Evolutionary conservation across 2,888 invertebrate species (phyloP), one percentile per base, ranked within the genome.

Genomic region (Taphrorychus bicolor): DNA sequence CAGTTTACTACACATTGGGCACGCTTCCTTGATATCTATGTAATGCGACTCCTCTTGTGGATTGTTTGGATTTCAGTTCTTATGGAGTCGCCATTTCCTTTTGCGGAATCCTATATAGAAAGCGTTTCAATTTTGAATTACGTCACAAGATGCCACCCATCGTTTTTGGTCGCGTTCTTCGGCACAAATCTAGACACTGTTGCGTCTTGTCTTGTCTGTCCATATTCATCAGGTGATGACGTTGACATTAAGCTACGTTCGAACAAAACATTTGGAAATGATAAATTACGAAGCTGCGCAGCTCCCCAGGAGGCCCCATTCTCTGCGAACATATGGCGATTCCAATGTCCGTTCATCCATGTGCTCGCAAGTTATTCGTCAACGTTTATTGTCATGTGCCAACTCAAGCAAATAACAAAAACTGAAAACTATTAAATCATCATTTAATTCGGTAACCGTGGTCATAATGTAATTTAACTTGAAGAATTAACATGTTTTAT

Each of bases 351-450:
- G 9, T 42, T 57, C 21, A 57, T 57, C 57, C 32, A 18, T 17
- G 45, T 57, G 42, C 5, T 21, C n/a, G 19, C 1, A 21, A n/a
- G 57, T 41, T n/a, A 21, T 45, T 17, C 45, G 45, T 17, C 32
- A 53, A 21, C 32, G 57, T 40, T 40, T 17, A 42, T 53, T 21
- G 48, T 48, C 48, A 56, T 54, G 48, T 48, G 56, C 14, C 45
- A 57, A 56, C 14, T 24, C 7, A 51, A 51, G 11, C 16, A 32
- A 40, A n/a, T 23, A 18, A 41, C 41, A 18, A 58, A 49, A 58
- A 57, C 23, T 17, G 1, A 18, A 56, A 57, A 18, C 49, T 23
- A 64, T 64, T 64, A 53, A 64, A 64, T 64, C 64, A 64, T 58
- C 63, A 48, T 64, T 58, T 58, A 52, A 64, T 64, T 64, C 57